phyloP scores from a whole-genome alignment of 2,888 invertebrate species.

The Amphipoea oculea region DNA sequence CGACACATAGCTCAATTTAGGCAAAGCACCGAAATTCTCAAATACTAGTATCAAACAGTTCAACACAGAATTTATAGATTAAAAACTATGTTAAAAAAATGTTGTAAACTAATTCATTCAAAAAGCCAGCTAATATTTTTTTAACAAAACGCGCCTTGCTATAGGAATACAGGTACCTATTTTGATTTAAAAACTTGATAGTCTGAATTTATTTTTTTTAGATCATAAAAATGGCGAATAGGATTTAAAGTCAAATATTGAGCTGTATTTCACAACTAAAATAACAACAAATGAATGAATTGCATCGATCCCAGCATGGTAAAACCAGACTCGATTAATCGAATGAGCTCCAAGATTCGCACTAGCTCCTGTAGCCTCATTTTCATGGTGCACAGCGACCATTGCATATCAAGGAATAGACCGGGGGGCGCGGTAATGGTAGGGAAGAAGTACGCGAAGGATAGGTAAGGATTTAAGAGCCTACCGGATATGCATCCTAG shows the following conservation, averaged over 20 bases:
- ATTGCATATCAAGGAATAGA: too few relatives aligned
- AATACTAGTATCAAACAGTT: not conserved
- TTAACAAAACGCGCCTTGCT: not conserved
- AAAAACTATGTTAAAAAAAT: not conserved
- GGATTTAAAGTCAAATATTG: not conserved
- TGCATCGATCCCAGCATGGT: too few relatives aligned
- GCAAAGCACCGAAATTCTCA: not conserved
- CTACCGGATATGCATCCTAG: too few relatives aligned
- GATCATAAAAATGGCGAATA: not conserved
- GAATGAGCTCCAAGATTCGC: too few relatives aligned
- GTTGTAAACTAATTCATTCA: not conserved
- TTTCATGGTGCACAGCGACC: too few relatives aligned
- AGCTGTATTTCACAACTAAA: not conserved
- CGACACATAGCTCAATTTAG: not conserved
- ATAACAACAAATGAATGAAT: not conserved
- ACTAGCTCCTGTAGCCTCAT: too few relatives aligned
- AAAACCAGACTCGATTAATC: too few relatives aligned
- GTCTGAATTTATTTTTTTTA: slow-evolving; percentile 17
- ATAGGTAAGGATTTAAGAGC: too few relatives aligned
- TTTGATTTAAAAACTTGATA: not conserved
- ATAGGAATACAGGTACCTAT: not conserved
- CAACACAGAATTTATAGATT: not conserved
- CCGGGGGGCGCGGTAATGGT: too few relatives aligned
- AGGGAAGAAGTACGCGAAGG: too few relatives aligned
- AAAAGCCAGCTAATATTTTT: not conserved